Evolutionary conservation across 1,140 invertebrate species (phyloP).

Genomic region (Drosophila sp.): DNA sequence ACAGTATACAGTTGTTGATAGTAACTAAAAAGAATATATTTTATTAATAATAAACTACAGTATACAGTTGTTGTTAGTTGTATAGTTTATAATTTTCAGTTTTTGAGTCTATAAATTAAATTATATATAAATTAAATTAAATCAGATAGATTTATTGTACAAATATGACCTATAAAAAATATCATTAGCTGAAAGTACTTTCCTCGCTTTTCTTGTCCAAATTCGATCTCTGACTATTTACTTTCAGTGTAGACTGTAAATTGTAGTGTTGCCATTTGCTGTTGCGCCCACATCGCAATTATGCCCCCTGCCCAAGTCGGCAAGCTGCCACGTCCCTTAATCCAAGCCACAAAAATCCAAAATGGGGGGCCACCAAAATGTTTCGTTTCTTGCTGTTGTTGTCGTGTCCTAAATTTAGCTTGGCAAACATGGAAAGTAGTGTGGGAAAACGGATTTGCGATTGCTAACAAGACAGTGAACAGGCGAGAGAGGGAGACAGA

Average conservation of each 20-base stretch:
- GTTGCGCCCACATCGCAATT: constrained; percentile 33
- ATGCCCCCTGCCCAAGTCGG: constrained; percentile 1
- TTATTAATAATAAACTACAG: no score
- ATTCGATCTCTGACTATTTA: constrained; percentile 9
- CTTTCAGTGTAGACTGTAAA: constrained; percentile 15
- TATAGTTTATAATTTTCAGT: no score
- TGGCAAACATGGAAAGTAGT: constrained; percentile 20
- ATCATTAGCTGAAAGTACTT: no score
- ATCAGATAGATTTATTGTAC: no score
- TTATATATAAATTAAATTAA: no score
- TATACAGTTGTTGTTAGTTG: no score
- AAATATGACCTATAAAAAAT: no score
- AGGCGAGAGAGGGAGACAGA: neutral
- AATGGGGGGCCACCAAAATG: constrained; percentile 21
- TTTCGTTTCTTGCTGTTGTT: neutral
- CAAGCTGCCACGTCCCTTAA: constrained; percentile 21
- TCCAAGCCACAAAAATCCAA: constrained; percentile 45
- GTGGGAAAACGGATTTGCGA: constrained; percentile 33
- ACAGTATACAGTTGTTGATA: no score
- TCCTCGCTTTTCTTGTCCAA: neutral
- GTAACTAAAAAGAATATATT: no score
- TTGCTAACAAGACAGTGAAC: constrained; percentile 25
- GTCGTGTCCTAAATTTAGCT: constrained; percentile 49
- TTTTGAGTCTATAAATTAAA: no score
- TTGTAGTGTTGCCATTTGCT: constrained; percentile 21